Conservation (phyloP, 1,140 invertebrate species). For the Acromyrmex echinatior region DNA sequence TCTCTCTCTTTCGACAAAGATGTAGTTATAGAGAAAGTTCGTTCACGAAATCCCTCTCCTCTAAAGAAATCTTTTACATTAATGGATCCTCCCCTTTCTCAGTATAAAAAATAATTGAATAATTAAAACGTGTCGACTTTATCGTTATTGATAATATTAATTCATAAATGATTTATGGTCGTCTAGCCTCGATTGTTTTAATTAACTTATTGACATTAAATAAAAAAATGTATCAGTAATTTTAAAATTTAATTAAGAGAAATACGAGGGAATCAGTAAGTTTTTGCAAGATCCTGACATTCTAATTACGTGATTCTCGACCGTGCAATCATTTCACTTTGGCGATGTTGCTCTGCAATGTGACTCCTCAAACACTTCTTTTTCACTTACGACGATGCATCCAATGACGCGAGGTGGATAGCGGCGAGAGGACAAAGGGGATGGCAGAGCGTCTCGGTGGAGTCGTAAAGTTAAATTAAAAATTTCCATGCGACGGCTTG, state of each 20-base stretch:
- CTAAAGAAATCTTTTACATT: background rate
- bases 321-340: slow-evolving; percentile 11
- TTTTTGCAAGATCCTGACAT: background rate
- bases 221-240: background rate
- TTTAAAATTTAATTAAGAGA: slow-evolving; percentile 32
- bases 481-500: slow-evolving; percentile 72
- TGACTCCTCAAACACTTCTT: slow-evolving; percentile 32
- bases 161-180: background rate
- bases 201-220: slow-evolving; percentile 16
- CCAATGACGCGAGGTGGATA: slow-evolving; percentile 54
- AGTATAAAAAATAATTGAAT: slow-evolving; percentile 22
- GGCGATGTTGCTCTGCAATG: background rate
- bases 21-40: background rate
- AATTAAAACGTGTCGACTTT: slow-evolving; percentile 13
- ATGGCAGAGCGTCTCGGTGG: slow-evolving; percentile 62
- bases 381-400: slow-evolving; percentile 44
- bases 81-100: background rate
- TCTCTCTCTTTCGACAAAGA: background rate
- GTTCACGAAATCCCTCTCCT: background rate
- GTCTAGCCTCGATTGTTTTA: background rate
- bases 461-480: slow-evolving; percentile 79
- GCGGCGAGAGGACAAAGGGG: background rate
- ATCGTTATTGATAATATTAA: slow-evolving; percentile 3
- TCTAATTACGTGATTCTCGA: background rate
- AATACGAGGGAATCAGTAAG: background rate